These are phyloP conservation scores for Euschistus heros DNA, from an alignment of 1,140 invertebrate species.

Conservation along the genomic window DNA sequence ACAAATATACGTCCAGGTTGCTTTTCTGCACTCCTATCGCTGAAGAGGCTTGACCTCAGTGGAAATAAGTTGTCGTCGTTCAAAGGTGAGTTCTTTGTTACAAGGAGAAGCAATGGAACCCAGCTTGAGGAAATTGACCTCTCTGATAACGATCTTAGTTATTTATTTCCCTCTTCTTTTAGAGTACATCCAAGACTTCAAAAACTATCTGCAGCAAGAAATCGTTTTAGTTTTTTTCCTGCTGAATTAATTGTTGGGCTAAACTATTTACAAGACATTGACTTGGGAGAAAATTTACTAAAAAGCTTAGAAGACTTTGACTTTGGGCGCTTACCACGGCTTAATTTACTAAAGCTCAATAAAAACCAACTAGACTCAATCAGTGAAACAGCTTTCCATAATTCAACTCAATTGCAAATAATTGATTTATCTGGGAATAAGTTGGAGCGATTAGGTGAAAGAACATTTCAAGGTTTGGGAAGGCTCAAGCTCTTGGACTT, in stretches of 20 bases:
- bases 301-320: conserved; percentile 69
- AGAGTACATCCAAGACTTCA: conserved; percentile 63
- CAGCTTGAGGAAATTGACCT: conserved; percentile 61
- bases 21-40: conserved; percentile 55
- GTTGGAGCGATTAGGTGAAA: conserved; percentile 61
- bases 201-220: conserved; percentile 53
- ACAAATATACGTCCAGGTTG: conserved; percentile 55
- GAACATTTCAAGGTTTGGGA: conserved; percentile 70
- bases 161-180: conserved; percentile 70
- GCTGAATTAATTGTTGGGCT: conserved; percentile 58
- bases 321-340: conserved; percentile 64
- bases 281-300: conserved; percentile 64
- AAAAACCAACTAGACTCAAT: conserved; percentile 67
- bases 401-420: conserved; percentile 74
- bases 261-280: conserved; percentile 57
- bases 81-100: conserved; percentile 67
- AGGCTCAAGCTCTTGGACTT: conserved; percentile 64
- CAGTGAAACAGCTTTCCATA: conserved; percentile 77
- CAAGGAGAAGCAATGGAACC: conserved; percentile 43
- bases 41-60: conserved; percentile 53
- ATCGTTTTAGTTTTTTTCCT: conserved; percentile 71
- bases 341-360: conserved; percentile 55
- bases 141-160: conserved; percentile 62
- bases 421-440: conserved; percentile 65
- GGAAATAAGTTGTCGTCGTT: conserved; percentile 62